Evolutionary conservation across 2,113 vertebrate genomes (phyloP).

Genomic region (Xyrauchen texanus): DNA sequence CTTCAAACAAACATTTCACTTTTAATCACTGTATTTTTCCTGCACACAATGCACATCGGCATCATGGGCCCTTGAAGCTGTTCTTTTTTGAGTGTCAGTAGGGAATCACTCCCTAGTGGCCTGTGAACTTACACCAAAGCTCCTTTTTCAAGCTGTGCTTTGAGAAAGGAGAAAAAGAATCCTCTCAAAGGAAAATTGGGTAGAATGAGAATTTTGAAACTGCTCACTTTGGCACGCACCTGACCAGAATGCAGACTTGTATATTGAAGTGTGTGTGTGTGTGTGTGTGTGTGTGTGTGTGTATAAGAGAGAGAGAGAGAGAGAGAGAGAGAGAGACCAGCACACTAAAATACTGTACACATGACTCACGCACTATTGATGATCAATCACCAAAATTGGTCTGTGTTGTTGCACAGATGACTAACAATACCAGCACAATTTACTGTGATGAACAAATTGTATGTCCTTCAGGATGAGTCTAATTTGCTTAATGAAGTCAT

Average conservation of each 20-base stretch:
- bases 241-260: conserved; percentile 73
- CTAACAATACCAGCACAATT: too few species aligned
- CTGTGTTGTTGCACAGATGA: not conserved
- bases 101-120: conserved; percentile 74
- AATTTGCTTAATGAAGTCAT: too few species aligned
- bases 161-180: conserved; percentile 64
- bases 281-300: not conserved
- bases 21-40: conserved; percentile 78
- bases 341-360: too few species aligned
- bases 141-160: conserved; percentile 75
- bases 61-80: conserved; percentile 74
- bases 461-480: too few species aligned
- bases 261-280: not conserved
- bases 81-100: conserved; percentile 70
- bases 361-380: too few species aligned
- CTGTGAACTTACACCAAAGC: conserved; percentile 77
- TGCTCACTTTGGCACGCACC: conserved; percentile 71
- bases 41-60: conserved; percentile 69
- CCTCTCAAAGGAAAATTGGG: conserved; percentile 72
- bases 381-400: not conserved
- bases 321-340: too few species aligned
- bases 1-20: conserved; percentile 83
- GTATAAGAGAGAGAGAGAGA: too few species aligned
- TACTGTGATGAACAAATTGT: too few species aligned
- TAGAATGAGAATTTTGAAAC: conserved; percentile 72